phyloP scores from a whole-genome alignment of 2,113 vertebrate genomes.

The Junco hyemalis region DNA sequence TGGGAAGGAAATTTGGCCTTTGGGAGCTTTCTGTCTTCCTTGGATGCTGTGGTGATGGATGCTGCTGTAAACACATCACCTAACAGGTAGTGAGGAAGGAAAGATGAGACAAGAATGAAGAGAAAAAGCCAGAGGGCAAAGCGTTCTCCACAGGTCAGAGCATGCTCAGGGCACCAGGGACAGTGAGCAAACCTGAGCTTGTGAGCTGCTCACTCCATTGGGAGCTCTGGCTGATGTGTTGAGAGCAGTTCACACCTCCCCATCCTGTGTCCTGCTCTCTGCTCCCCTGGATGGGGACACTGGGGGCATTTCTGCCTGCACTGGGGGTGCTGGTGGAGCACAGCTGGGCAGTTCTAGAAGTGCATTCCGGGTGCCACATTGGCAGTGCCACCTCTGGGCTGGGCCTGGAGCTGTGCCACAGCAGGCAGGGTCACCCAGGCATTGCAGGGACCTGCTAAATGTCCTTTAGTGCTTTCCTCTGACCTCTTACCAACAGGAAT shows the following conservation, averaged over 20 bases:
- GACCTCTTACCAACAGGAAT: not conserved
- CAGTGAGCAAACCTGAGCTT: not conserved
- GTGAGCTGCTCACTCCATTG: fast-evolving
- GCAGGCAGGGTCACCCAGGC: not conserved
- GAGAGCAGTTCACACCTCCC: not conserved
- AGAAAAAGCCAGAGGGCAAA: not conserved
- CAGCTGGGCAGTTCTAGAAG: not conserved
- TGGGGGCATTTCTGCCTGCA: fast-evolving
- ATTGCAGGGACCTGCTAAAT: not conserved
- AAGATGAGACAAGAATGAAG: not conserved
- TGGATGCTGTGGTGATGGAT: not conserved
- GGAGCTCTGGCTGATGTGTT: not conserved
- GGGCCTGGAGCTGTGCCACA: not conserved
- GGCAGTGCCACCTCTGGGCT: not conserved
- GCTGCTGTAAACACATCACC: not conserved
- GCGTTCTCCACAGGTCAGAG: not conserved
- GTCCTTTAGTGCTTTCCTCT: not conserved
- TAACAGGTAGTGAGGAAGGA: not conserved
- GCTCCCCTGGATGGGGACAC: not conserved
- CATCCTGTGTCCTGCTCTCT: not conserved
- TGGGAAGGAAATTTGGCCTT: not conserved
- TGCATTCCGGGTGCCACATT: not conserved
- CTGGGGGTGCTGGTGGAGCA: not conserved
- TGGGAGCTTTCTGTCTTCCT: not conserved
- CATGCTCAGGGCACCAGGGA: fast-evolving